These are phyloP conservation scores for Oncorhynchus kisutch DNA, from an alignment of 2,113 vertebrate species.

Conservation along the genomic window DNA sequence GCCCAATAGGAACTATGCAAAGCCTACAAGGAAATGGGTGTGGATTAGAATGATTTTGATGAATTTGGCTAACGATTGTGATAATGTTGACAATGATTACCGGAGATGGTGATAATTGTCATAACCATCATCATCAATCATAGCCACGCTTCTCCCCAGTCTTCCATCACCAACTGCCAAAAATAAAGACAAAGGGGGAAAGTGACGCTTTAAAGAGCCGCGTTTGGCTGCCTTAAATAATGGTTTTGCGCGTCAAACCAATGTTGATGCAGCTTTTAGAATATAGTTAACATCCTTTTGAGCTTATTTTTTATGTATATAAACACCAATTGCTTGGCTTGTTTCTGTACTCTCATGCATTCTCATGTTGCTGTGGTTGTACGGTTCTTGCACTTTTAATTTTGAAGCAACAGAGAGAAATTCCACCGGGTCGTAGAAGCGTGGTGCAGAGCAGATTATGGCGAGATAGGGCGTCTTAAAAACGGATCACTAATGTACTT, in stretches of 20 bases:
- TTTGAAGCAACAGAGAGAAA: neutral
- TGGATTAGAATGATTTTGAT: neutral
- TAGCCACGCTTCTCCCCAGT: constrained; percentile 8
- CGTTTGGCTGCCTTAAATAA: no score
- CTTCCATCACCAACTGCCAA: constrained; percentile 24
- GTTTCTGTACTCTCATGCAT: neutral
- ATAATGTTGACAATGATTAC: constrained; percentile 21
- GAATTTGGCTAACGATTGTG: neutral
- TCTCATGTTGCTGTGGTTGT: neutral
- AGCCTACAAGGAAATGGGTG: neutral
- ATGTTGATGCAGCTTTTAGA: no score
- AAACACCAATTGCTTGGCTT: neutral
- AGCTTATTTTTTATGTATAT: neutral
- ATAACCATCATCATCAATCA: constrained; percentile 6
- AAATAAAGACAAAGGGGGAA: constrained; percentile 15
- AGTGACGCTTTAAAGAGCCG: neutral
- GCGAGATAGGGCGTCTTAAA: constrained; percentile 27
- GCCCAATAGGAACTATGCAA: neutral
- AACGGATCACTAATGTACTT: constrained; percentile 25
- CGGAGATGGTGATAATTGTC: neutral
- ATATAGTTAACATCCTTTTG: neutral
- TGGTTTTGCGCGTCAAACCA: no score
- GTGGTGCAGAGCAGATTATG: constrained; percentile 25
- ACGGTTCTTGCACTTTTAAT: neutral
- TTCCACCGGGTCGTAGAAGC: neutral